Base-by-base conservation (phyloP, 1,140 invertebrate species). In the Apis laboriosa region DNA sequence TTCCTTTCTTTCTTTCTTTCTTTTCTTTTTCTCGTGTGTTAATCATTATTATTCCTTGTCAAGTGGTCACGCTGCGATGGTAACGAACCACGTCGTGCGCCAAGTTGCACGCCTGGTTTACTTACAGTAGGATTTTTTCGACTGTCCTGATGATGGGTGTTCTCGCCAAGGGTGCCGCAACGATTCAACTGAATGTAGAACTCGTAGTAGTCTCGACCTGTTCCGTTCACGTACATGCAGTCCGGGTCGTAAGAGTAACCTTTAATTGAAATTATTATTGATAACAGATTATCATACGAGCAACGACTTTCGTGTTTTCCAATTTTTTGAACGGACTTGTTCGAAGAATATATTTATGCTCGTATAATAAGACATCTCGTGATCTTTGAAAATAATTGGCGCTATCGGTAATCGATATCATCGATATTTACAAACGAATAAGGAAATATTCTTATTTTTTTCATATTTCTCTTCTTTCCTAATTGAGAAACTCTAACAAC, bases 161-260 rank as follows among this genome's bases (percentile, higher is more conserved):
- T 98, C 92, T 97, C 97, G 68, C 97, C 98, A 19, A 98, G 94
- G 12, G 98, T 98, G 81, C 98, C 98, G 91, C 98, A 99, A 84
- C 98, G 95, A 94, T 99, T 98, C 12, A 98, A 94, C 91, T 98
- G 97, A 85, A 99, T 98, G 91, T 97, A 98, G 93, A 98, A 99
- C 94, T 98, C 98, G 93, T 98, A 98, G 92, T 97, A 97, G 92
- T 98, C 97, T 61, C 97, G 93, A 15, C 98, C 98, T 1, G 97
- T 98, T 0, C 98, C 98, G 94, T 98, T 99, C 80, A 99, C 97
- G 93, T 98, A 99, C 95, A 99, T 98, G 91, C 98, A 99, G 91
- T 98, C 97, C 0, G 97, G 97, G 92, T 99, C 98, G 90, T 98
- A 98, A 0, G 98, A 97, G 94, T 98, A 99, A 71, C 98, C 98